Evolutionary conservation across 2,113 vertebrate genomes (phyloP), one percentile per base, ranked within the genome.

Genomic region (Nycticebus coucang): DNA sequence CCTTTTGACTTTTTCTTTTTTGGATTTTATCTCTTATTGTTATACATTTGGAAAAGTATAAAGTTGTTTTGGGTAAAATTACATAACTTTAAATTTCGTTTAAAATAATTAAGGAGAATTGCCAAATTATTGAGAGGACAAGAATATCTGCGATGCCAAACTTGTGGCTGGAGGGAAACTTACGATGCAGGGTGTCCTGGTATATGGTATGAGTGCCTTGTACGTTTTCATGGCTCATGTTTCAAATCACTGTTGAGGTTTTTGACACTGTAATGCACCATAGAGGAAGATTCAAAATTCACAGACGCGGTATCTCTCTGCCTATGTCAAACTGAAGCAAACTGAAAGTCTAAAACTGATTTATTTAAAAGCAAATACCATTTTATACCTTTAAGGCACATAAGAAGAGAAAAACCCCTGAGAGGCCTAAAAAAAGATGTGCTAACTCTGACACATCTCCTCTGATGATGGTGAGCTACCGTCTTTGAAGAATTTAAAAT

Each of bases 381-480:
- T 30, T 93, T 95, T 85, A 13, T 87, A 53, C n/a, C 75, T 93
- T 66, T 50, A 93, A 94, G 64, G 87, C n/a, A 69, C 45, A 77
- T n/a, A 93, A 62, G 12, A 89, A 50, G 57, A 22, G 89, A 98
- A 89, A 97, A 95, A 78, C 33, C 15, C 28, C 37, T 92, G 77
- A 94, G 97, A 97, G 89, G 87, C 92, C 93, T 90, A 88, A 97
- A 97, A 97, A 3, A 7, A 97, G 93, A 97, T 94, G 85, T 97
- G 93, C 97, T 97, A 97, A 93, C 66, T 98, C 97, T 98, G 97
- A 98, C 97, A 97, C 93, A 97, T 98, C 75, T 94, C 97, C 91
- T 98, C 96, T 97, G 95, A 96, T 98, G 96, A 98, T 57, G 94
- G 93, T 94, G 95, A 98, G 94, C 96, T 97, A 92, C 91, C 97